Base-by-base conservation (phyloP, 1,140 invertebrate species). In the Pseudachorutes palmiensis region DNA sequence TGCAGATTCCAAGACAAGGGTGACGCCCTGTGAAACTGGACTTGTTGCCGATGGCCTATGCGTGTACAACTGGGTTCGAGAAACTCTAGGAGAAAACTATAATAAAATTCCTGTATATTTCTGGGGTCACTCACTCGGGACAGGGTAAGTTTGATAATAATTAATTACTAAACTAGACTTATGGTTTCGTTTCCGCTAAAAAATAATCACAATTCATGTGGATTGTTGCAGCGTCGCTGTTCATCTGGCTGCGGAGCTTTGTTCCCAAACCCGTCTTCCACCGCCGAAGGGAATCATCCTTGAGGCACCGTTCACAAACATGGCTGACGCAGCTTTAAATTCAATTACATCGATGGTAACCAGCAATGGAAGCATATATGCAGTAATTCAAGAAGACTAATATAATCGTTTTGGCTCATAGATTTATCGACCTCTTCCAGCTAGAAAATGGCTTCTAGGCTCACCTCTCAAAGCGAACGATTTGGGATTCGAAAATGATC, bases 51-150 rank as follows among this genome's bases (percentile, higher is more conserved):
- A 98, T 79, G 85, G 86, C 1, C 78, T 87, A 68, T 83, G 82
- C 70, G 83, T 94, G 1, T 90, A 89, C 75, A 81, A 87, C 65
- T 97, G 92, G 87, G 78, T 92, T 14, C 77, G 84, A 51, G 71
- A 80, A 70, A 81, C 72, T 33, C 77, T 77, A 65, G 75, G 76
- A 3, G 9, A 19, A 26, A n/a, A 19, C 24, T 22, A 2, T n/a
- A 51, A 26, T 28, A 55, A 26, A 5, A 70, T 85, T 66, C 80
- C 82, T 32, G 79, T 95, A 58, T 87, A 87, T 75, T 81, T 95
- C 0, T 95, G 92, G 92, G 92, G 91, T 30, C 92, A 95, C 80
- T 94, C 91, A 0, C 81, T 95, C 67, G 91, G 89, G 62, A 87
- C 65, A 16, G 65, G 83, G 86, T 87, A 80, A 76, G 78, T 74